phyloP scores from a whole-genome alignment of 1,140 invertebrate genomes.

The Drosophila nannoptera region DNA sequence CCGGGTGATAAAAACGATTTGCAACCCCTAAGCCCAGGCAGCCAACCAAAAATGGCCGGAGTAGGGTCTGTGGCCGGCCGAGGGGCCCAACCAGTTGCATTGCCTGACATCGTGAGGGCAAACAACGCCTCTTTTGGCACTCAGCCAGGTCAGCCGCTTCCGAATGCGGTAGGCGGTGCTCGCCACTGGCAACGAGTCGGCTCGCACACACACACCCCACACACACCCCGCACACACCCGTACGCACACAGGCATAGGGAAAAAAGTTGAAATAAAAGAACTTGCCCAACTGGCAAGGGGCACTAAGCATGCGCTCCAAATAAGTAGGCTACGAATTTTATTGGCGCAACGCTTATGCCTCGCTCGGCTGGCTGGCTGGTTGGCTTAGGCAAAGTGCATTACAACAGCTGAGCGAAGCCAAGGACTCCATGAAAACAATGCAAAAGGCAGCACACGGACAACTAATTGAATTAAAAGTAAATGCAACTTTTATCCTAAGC shows the following conservation, averaged over 20 bases:
- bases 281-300: conserved; percentile 5
- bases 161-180: conserved; percentile 46
- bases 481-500: conserved; percentile 75
- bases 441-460: conserved; percentile 41
- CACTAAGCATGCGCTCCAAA: conserved; percentile 49
- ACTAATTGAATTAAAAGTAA: conserved; percentile 77
- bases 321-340: conserved; percentile 55
- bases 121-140: conserved; percentile 51
- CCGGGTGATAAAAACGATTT: too few relatives aligned
- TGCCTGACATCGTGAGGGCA: conserved; percentile 32
- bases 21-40: background rate
- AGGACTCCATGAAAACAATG: conserved; percentile 36
- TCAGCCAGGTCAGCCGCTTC: conserved; percentile 39
- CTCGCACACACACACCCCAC: too few relatives aligned
- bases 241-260: background rate
- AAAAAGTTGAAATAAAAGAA: conserved; percentile 3
- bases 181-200: conserved; percentile 1
- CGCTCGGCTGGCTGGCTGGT: conserved; percentile 3
- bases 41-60: background rate
- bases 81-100: conserved; percentile 49
- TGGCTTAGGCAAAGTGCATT: conserved; percentile 56
- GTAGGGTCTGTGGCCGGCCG: background rate
- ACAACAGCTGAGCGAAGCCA: conserved; percentile 24
- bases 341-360: conserved; percentile 35
- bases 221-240: too few relatives aligned